Conservation (phyloP, 2,888 invertebrate species). For the Zaprionus obscuricornis region DNA sequence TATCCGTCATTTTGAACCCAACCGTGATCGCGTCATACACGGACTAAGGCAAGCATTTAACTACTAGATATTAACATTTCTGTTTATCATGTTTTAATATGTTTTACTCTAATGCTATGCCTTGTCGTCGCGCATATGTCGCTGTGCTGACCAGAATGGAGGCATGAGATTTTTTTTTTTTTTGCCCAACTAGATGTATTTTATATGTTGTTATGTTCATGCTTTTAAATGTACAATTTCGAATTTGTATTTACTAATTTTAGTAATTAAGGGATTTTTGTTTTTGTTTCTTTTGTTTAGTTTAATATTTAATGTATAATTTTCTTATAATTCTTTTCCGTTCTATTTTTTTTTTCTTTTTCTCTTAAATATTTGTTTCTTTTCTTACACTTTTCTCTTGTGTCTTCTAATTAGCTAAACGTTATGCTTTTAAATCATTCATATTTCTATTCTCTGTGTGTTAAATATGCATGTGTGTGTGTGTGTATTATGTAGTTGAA, state of each 20-base stretch:
- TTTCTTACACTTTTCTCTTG: conserved; percentile 55
- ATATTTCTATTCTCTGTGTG: conserved; percentile 38
- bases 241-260: conserved; percentile 75
- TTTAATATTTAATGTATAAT: conserved; percentile 60
- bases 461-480: conserved; percentile 53
- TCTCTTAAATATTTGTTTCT: conserved; percentile 39
- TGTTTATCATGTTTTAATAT: not conserved
- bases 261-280: conserved; percentile 64
- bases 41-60: conserved; percentile 36
- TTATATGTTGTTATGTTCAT: conserved; percentile 3
- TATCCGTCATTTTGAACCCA: not conserved
- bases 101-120: conserved; percentile 16
- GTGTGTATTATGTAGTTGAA: conserved; percentile 20
- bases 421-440: conserved; percentile 67
- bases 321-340: conserved; percentile 52
- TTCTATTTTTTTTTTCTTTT: conserved; percentile 35
- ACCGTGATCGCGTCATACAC: too few species aligned
- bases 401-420: conserved; percentile 76
- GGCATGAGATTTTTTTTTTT: conserved; percentile 9
- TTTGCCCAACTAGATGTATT: conserved; percentile 14
- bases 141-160: too few species aligned
- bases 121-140: conserved; percentile 47
- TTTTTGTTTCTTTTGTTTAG: conserved; percentile 38
- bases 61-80: too few species aligned
- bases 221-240: conserved; percentile 71